Base-by-base conservation (phyloP, 1,140 invertebrate genomes). In the Halictus rubicundus region DNA sequence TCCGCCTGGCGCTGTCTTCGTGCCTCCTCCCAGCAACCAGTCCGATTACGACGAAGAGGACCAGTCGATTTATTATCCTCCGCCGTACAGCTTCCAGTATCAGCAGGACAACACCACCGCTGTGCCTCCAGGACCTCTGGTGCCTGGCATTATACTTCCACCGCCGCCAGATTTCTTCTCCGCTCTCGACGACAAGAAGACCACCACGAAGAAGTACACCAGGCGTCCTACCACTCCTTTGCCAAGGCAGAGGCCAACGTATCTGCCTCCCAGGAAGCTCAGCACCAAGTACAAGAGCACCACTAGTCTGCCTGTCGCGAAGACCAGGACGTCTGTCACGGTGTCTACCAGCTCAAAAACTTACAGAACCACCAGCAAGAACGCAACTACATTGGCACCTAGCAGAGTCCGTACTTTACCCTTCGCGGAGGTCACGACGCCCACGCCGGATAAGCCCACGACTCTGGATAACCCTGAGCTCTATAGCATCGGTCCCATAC, bases 61-160 rank as follows among this genome's bases (percentile, higher is more conserved):
- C 93, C 97, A 97, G 87, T 97, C 97, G 68, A 95, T 98, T 23
- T 98, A 97, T 88, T 97, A 98, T 94, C 97, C 97, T 78, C 97
- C 97, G 84, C 96, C 96, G 2, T 97, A 98, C 92, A 97, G 96
- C 92, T 98, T 97, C 92, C 95, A 96, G 77, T 98, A 97, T 91
- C 94, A 94, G 80, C 95, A 94, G 86, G 96, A 97, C 87, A 97
- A 97, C 90, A 94, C 95, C 1, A 96, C 95, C 42, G 93, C 93
- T 25, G 96, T 97, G 54, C 96, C 96, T 21, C 96, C 97, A 0
- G 97, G 97, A 68, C 97, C 97, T 0, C 90, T 98, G 63, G 97
- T 97, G 7, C 97, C 97, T 5, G 97, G 97, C 27, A 97, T 98
- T 64, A 96, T 98, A 21, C 91, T 98, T 49, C 97, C 97, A 6